These are phyloP conservation scores for Percopsis transmontana DNA, from an alignment of 2,113 vertebrate species.

Conservation along the genomic window DNA sequence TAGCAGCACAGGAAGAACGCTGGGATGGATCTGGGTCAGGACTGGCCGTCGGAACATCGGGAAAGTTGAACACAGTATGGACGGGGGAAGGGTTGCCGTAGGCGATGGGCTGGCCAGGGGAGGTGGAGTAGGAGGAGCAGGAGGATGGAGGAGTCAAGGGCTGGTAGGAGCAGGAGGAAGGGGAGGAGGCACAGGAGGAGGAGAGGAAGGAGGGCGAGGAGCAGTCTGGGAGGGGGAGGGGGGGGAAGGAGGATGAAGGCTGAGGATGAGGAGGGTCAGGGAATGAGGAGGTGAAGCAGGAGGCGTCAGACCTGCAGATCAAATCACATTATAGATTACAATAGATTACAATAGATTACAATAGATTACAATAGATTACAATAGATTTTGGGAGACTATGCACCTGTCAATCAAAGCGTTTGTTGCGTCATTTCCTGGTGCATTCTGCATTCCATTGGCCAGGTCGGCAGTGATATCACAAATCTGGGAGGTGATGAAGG, in stretches of 20 bases:
- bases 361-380: neutral
- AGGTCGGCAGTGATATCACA: slow-evolving; percentile 59
- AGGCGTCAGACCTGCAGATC: slow-evolving; percentile 46
- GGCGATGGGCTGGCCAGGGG: neutral
- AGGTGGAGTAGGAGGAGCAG: slow-evolving; percentile 4
- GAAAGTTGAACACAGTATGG: neutral
- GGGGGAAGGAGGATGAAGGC: slow-evolving; percentile 58
- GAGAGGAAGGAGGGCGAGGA: slow-evolving; percentile 13
- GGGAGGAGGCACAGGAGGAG: slow-evolving; percentile 35
- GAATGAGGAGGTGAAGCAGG: slow-evolving; percentile 48
- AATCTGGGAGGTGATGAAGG: slow-evolving; percentile 68
- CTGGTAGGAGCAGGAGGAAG: slow-evolving; percentile 48
- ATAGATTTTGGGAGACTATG: slow-evolving; percentile 1
- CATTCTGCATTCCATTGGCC: slow-evolving; percentile 49
- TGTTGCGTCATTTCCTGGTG: slow-evolving; percentile 47
- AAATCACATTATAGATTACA: slow-evolving; percentile 34
- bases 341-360: too few relatives aligned
- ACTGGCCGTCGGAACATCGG: too few relatives aligned
- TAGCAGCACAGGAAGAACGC: too few relatives aligned
- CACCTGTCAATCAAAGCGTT: slow-evolving; percentile 69
- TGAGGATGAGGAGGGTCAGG: slow-evolving; percentile 52
- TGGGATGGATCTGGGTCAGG: too few relatives aligned
- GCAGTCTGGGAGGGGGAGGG: slow-evolving; percentile 53
- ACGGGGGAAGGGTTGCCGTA: neutral
- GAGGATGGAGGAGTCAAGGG: slow-evolving; percentile 29